Base-by-base conservation (phyloP, 2,888 invertebrate species). In the Pachymerium ferrugineum region DNA sequence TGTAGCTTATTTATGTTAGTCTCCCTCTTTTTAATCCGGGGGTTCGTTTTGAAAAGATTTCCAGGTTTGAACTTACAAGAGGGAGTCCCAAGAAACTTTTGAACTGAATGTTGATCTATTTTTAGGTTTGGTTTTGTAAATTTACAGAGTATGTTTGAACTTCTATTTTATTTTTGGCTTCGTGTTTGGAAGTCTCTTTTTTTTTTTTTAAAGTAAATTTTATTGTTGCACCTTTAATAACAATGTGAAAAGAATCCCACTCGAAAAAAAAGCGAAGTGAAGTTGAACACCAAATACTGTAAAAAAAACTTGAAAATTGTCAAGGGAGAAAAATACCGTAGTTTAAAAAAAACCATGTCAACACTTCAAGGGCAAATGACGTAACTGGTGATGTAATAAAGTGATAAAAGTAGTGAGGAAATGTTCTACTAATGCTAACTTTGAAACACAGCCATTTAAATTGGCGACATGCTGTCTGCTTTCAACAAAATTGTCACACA, bases 401-500 rank as follows among this genome's bases (percentile, higher is more conserved):
- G 38, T 54, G 54, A 54, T 54, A 54, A 54, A 54, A 54, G 54
- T 54, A 25, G 38, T 12, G 54, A 54, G 54, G 54, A 54, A 54
- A 54, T 54, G 54, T 28, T 54, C 54, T 28, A 54, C 54, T 54
- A 54, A 54, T 54, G 54, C 25, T 14, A 54, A 54, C 22, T 54
- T 54, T 54, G 54, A 22, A 54, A 28, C 54, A 54, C 25, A 54
- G 28, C 54, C 54, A 54, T 28, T 54, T 54, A 54, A 54, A 54
- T 54, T 54, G 54, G 54, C 54, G 54, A 54, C 54, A 54, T 54
- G 54, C 54, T 54, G 54, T 54, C 54, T 54, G 54, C 54, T 54
- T 54, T 54, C 54, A 28, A 54, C 28, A 28, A 54, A 54, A 25
- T 54, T 54, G 54, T 54, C 54, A 54, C 54, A 54, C 54, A 25